Base-by-base conservation (phyloP, 2,888 invertebrate genomes). In the Uloborus plumipes region DNA sequence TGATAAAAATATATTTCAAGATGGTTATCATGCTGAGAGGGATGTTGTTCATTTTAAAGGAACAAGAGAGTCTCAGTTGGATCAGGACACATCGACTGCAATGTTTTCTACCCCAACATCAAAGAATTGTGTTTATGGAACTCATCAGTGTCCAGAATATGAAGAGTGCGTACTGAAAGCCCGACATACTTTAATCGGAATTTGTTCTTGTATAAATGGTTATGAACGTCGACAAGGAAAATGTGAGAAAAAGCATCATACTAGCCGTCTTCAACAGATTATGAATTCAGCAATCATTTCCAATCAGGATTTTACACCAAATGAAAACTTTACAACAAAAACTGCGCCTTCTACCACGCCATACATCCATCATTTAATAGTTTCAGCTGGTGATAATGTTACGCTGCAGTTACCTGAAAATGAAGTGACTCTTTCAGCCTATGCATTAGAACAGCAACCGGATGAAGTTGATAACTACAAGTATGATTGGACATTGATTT, bases 401-500 rank as follows among this genome's bases (percentile, higher is more conserved):
- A 92, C 93, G 88, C 93, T 97, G 6, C 91, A 92, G 84, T 89
- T 97, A 77, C 97, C 97, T 0, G 93, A 94, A 85, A 94, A 95
- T 89, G 94, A 94, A 89, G 95, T 94, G 0, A 94, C 93, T 0
- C 89, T 97, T 75, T 93, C 94, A 14, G 97, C 95, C 0, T 94
- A 93, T 88, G 94, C 94, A 1, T 92, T 94, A 20, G 92, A 93
- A 85, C 94, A 94, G 87, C 91, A 92, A 49, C 26, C 26, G 66
- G 70, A 55, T 51, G 76, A 67, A 85, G 84, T 79, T 76, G 87
- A 87, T 79, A 93, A 93, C 88, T 97, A 95, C 88, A 94, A 93
- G 87, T 97, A 95, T 89, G 93, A 94, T 39, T 98, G 97, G 97
- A 94, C 93, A 18, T 91, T 97, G 50, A 91, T 96, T 80, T 93